Evolutionary conservation across 2,888 invertebrate genomes (phyloP), one percentile per base, ranked within the genome.

Genomic region (Cartodere bifasciata): DNA sequence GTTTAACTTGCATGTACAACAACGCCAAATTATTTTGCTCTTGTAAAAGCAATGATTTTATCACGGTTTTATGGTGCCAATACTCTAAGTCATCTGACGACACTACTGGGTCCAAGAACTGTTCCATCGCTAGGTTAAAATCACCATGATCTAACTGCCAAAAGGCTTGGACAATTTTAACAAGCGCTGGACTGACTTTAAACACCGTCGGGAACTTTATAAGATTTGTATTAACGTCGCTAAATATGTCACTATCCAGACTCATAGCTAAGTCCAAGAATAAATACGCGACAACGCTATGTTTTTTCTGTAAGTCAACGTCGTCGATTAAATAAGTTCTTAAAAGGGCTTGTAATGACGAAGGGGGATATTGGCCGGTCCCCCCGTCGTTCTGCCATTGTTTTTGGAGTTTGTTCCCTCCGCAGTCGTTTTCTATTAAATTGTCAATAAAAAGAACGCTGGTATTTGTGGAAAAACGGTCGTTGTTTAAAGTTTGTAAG

Each of bases 121-220:
- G 68, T 42, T 70, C 67, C 31, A 79, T 60, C 0, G 78, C 77
- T 57, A 82, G 84, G 55, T 78, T 72, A 58, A 79, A 85, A 50
- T 86, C 76, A 35, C 78, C 76, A 49, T 87, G 87, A 60, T 92
- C 91, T 9, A 92, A 63, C 43, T 83, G 74, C 90, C 91, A 91
- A 55, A 88, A 82, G 0, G 83, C 87, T 48, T 86, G 84, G 1
- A 84, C 77, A 1, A 83, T 70, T 53, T 85, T 83, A 14, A 80
- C 78, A 1, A 78, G 56, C 1, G 81, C 75, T 11, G 77, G 74
- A 31, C 75, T 75, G 3, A 88, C 59, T 30, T 77, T 75, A 45
- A 87, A 86, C 42, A 83, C 77, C 0, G 79, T 75, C 0, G 85
- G 81, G 56, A 85, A 88, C 50, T 80, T 81, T 49, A 81, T 75